These are phyloP conservation scores for Eublepharis macularius DNA, from an alignment of 2,113 vertebrate genomes.

Conservation along the genomic window DNA sequence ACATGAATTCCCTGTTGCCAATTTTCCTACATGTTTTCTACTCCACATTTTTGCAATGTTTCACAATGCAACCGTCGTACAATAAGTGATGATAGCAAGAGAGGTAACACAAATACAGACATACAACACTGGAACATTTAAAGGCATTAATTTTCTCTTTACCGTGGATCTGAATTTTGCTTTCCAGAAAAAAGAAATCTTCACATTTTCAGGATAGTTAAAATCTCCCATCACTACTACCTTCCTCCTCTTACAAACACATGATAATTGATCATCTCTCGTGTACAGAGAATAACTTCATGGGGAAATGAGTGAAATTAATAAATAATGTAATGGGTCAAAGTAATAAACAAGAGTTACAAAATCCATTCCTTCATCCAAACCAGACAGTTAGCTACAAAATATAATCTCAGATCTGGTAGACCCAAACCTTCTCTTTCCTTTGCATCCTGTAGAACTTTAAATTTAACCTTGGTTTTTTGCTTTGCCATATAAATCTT, in stretches of 20 bases:
- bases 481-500: too few species aligned
- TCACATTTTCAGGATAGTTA: background rate
- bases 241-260: too few species aligned
- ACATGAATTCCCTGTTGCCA: too few species aligned
- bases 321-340: conserved; percentile 18
- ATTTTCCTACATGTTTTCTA: background rate
- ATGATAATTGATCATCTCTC: too few species aligned
- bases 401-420: too few species aligned
- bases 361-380: too few species aligned
- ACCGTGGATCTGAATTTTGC: background rate
- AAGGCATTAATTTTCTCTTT: conserved; percentile 15
- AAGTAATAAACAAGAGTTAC: background rate
- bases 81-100: background rate
- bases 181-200: background rate
- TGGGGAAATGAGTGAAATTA: conserved; percentile 12
- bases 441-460: too few species aligned
- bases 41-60: background rate
- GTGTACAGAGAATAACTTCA: background rate
- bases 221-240: too few species aligned
- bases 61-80: background rate
- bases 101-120: background rate
- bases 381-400: too few species aligned
- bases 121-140: background rate
- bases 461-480: too few species aligned
- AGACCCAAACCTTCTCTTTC: too few species aligned